Evolutionary conservation across 2,113 vertebrate genomes (phyloP).

Genomic region (Tretioscincus oriximinensis): DNA sequence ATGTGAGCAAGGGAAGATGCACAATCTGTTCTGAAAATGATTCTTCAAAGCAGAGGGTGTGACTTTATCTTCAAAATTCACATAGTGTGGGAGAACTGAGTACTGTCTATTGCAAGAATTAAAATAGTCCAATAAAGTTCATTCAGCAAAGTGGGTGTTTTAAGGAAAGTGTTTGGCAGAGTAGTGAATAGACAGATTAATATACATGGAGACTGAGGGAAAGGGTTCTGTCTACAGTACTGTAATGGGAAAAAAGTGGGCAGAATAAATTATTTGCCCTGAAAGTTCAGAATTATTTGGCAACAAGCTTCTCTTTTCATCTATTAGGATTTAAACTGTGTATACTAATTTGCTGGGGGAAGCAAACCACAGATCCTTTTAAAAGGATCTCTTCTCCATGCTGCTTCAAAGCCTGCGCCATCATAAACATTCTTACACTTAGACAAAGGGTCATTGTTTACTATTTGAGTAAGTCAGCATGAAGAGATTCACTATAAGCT

Average conservation of each 20-base stretch:
- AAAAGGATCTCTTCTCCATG: slow-evolving; percentile 43
- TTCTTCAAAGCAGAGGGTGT: neutral
- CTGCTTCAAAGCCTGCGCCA: slow-evolving; percentile 33
- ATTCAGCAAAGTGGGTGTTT: slow-evolving; percentile 47
- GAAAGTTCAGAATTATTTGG: slow-evolving; percentile 31
- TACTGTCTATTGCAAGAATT: slow-evolving; percentile 19
- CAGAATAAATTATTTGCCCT: slow-evolving; percentile 49
- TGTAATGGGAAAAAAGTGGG: slow-evolving; percentile 51
- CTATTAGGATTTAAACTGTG: neutral
- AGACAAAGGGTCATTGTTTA: slow-evolving; percentile 41
- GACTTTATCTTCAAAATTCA: neutral
- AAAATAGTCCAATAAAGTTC: slow-evolving; percentile 38
- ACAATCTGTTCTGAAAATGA: neutral
- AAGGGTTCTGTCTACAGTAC: slow-evolving; percentile 47
- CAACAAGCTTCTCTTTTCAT: slow-evolving; percentile 31
- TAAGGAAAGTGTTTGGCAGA: slow-evolving; percentile 6
- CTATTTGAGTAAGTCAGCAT: neutral
- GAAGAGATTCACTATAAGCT: slow-evolving; percentile 9
- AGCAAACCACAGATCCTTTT: slow-evolving; percentile 32
- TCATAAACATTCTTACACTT: slow-evolving; percentile 14
- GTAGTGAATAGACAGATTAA: slow-evolving; percentile 24
- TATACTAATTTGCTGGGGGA: slow-evolving; percentile 45
- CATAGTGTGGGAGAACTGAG: slow-evolving; percentile 41
- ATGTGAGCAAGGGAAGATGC: accelerated
- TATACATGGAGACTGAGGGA: slow-evolving; percentile 42